A percentile compares a stretch with the other conserved stretches of the same genome.
Conservation (phyloP, 2,113 vertebrate genomes). For the Haemorhous mexicanus region DNA sequence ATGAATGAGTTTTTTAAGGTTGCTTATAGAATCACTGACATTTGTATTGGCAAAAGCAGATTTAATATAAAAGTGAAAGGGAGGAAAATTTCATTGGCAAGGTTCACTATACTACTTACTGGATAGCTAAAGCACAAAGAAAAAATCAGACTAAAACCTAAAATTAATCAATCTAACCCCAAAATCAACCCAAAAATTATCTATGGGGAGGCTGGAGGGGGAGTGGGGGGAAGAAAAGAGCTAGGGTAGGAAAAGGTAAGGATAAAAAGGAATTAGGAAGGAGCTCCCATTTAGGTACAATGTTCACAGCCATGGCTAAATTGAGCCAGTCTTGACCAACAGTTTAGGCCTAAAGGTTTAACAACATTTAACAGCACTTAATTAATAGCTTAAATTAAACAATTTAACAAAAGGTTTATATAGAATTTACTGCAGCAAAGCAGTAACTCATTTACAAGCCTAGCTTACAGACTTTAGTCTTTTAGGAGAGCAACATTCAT, state of each 20-base stretch:
- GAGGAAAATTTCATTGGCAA: not conserved
- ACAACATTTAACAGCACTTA: not conserved
- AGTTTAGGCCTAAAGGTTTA: not conserved
- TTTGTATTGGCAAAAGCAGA: not conserved
- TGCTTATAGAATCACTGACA: not conserved
- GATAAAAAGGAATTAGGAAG: not conserved
- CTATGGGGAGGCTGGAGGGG: not conserved
- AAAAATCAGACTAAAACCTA: not conserved
- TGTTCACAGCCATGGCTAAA: not conserved
- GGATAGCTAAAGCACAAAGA: not conserved
- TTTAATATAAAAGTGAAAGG: not conserved
- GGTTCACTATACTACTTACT: not conserved
- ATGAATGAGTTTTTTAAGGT: not conserved
- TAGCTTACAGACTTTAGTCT: not conserved
- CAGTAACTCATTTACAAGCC: not conserved
- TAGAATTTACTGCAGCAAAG: not conserved
- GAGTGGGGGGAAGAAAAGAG: not conserved
- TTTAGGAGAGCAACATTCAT: not conserved
- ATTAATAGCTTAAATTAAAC: not conserved
- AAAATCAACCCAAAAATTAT: not conserved
- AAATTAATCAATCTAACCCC: not conserved
- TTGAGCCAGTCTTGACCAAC: not conserved
- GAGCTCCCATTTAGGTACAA: not conserved
- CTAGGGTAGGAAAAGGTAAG: not conserved
- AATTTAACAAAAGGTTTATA: not conserved